Base-by-base conservation (phyloP, 2,113 vertebrate species). In the Cebidichthys violaceus region DNA sequence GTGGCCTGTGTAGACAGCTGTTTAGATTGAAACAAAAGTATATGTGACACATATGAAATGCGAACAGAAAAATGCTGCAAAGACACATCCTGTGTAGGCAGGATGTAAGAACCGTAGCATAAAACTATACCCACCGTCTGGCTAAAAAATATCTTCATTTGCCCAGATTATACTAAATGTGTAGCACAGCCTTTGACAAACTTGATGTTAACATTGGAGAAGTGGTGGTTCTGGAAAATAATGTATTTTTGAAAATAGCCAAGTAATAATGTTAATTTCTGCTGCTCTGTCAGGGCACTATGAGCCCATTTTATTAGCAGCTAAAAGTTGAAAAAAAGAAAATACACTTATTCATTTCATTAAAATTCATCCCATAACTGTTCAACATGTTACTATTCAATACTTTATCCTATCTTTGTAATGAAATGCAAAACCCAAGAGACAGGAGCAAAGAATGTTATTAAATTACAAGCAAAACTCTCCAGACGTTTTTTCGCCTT, bases 391-490 rank as follows among this genome's bases (percentile, higher is more conserved):
- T 89, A 75, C 70, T 77, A 77, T 89, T 86, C 86, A 73, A 78
- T 82, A 79, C 64, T 77, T 77, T 68, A 72, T 83, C 73, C 78
- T 86, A 85, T 90, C 86, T 82, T 67, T 77, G 52, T 84, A 90
- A 92, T 91, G 86, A 75, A 90, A 86, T 75, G 20, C 78, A 82
- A 86, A 93, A 59, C 88, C 79, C 77, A 75, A 70, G 89, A 87
- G 89, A 87, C 80, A 80, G 87, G 80, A 77, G 76, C 73, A 76
- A 77, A 33, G 61, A 70, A 83, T 88, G 57, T 86, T 83, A 86
- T 82, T 70, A 79, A 91, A 89, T 92, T 77, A 76, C 62, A 79
- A 57, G 27, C 60, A 84, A 88, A 13, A 24, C 73, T 79, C 80
- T 45, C 8, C 11, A 39, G 57, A 11, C 13, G 2, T 83, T n/a